phyloP scores from a whole-genome alignment of 2,888 invertebrate genomes.

The Gymnoscelis rufifasciata region DNA sequence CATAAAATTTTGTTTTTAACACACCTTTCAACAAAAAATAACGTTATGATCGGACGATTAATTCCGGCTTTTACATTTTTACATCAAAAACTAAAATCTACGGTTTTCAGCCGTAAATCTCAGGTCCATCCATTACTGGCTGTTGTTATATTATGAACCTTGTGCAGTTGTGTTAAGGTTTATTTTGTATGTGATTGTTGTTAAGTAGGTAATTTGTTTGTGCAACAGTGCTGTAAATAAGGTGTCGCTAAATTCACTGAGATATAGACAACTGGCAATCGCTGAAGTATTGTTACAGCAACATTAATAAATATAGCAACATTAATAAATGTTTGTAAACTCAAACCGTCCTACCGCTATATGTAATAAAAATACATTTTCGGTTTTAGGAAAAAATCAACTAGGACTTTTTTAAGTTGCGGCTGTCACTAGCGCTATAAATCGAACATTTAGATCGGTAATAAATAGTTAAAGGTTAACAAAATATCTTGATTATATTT shows the following conservation, averaged over 20 bases:
- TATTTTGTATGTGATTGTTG: background rate
- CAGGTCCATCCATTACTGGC: background rate
- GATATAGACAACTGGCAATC: background rate
- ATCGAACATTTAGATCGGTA: too few species aligned
- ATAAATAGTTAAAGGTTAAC: too few species aligned
- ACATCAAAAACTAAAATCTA: constrained; percentile 1
- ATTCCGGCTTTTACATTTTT: background rate
- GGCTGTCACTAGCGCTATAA: too few species aligned
- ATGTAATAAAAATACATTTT: too few species aligned
- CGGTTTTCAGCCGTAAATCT: background rate
- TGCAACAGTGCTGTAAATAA: constrained; percentile 42
- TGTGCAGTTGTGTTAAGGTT: background rate
- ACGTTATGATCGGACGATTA: background rate
- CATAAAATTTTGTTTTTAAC: background rate
- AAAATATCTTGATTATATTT: too few species aligned
- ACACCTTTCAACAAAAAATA: background rate
- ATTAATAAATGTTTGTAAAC: too few species aligned
- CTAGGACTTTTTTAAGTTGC: too few species aligned
- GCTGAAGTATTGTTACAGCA: background rate
- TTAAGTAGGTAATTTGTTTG: constrained; percentile 38
- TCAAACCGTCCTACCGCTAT: too few species aligned
- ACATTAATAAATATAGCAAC: background rate
- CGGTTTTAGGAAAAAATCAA: too few species aligned
- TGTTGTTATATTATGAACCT: background rate
- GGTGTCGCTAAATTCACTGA: constrained; percentile 21